Percentiles rank a stretch among this genome's conserved stretches.
These are phyloP conservation scores for Astreopora myriophthalma DNA, from an alignment of 64 coral and sea anemone genomes.

Conservation along the genomic window DNA sequence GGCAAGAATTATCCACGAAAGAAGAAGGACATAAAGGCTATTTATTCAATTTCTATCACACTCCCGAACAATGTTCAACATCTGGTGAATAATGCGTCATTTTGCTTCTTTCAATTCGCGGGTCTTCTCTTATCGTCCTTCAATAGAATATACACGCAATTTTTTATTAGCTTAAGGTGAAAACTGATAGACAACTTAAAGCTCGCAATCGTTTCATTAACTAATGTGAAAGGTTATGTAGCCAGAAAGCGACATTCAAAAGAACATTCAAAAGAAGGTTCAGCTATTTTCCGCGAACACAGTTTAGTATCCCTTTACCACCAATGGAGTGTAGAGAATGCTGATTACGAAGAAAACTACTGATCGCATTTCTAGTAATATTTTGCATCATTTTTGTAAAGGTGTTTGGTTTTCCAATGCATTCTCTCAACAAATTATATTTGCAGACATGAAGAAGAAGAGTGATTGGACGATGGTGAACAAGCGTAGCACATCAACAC, in stretches of 20 bases:
- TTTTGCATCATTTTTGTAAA: not conserved
- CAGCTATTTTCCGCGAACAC: no score
- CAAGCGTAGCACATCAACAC: not conserved
- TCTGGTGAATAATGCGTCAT: not conserved
- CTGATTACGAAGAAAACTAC: not conserved
- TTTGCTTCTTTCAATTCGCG: not conserved
- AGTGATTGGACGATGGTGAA: not conserved
- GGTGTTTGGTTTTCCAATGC: not conserved
- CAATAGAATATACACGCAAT: not conserved
- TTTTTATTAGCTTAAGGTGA: not conserved
- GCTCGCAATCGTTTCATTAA: conserved; percentile 20
- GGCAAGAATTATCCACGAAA: not conserved
- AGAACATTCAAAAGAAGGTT: no score
- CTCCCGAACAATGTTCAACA: conserved; percentile 8
- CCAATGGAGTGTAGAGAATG: no score
- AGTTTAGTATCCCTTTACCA: no score
- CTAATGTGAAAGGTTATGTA: conserved; percentile 14
- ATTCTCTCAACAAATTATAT: not conserved
- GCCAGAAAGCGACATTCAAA: conserved; percentile 11
- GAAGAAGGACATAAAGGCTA: not conserved
- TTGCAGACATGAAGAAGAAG: not conserved
- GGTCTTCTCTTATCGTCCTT: not conserved
- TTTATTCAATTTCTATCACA: not conserved
- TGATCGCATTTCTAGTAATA: not conserved
- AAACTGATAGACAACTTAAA: conserved; percentile 13